Base-by-base conservation (phyloP, 1,140 invertebrate species). In the Aphidius ervi region DNA sequence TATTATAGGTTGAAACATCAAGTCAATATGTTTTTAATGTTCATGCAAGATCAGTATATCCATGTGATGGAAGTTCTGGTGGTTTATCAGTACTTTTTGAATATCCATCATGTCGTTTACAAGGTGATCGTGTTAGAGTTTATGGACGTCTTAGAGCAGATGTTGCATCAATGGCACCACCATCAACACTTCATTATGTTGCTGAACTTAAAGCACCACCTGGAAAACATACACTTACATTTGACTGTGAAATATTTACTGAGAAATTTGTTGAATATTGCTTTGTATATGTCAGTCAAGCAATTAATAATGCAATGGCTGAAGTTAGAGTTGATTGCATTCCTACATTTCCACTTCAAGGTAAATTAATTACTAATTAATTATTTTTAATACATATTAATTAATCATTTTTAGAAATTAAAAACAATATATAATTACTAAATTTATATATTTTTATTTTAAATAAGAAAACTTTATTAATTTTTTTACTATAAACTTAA, bases 221-320 rank as follows among this genome's bases (percentile, higher is more conserved):
- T 46, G 89, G 88, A 8, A 85, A 86, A 65, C 88, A 92, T 73
- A 87, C 84, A 20, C 76, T 91, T 2, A 84, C 86, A 16, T 92
- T 93, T 74, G 86, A 87, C 72, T 93, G 90, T 69, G 87, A 91
- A n/a, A 81, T 91, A 2, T 92, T 93, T 75, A 87, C 84, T 23
- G 90, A 92, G 73, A 82, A 86, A 46, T 93, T 86, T 70, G 85
- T 91, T 42, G 90, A 92, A 68, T 93, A 93, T 67, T 93, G 91
- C 75, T 93, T 93, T 75, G 86, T 90, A 54, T 93, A 93, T 71
- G 89, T 92, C 5, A 92, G 88, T 47, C 87, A 91, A 63, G 87
- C 90, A 0, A 86, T 90, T 39, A 91, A 86, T 2, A 89, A 89
- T 2, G 90, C 91, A 1, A 90, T 93, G 56, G 85, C 87, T 6